Conservation (phyloP, 2,113 vertebrate genomes). For the Talpa occidentalis region DNA sequence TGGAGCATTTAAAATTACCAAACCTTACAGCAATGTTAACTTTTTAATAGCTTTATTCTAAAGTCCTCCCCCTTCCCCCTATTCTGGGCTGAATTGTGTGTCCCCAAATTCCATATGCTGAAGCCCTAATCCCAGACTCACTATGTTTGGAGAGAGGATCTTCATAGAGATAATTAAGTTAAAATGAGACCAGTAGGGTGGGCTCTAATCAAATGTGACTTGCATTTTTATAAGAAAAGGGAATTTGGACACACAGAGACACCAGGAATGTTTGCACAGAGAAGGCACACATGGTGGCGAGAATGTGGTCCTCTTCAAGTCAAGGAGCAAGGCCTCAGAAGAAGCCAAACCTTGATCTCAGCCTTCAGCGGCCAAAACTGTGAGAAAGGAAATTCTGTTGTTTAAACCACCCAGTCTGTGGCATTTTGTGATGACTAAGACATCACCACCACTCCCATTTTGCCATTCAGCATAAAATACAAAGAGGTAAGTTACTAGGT, state of each 20-base stretch:
- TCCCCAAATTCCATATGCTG: background rate
- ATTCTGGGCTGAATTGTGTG: background rate
- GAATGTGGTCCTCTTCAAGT: background rate
- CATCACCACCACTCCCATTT: background rate
- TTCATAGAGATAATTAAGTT: background rate
- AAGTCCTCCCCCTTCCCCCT: background rate
- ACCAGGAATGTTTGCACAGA: background rate
- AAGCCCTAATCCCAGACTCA: background rate
- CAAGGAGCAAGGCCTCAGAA: background rate
- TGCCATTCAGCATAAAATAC: background rate
- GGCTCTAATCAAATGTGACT: background rate
- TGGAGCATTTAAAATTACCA: background rate
- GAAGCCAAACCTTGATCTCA: background rate
- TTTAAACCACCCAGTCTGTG: background rate
- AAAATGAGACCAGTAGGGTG: background rate
- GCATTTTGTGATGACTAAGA: background rate
- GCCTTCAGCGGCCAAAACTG: background rate
- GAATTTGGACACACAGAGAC: background rate
- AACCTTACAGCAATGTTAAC: background rate
- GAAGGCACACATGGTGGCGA: background rate
- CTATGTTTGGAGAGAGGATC: background rate
- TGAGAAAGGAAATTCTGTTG: background rate
- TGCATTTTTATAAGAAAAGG: background rate
- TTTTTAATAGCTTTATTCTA: background rate
- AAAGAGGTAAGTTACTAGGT: background rate